phyloP scores from a whole-genome alignment of 2,797 vertebrate genomes.

The Hirundo rustica region DNA sequence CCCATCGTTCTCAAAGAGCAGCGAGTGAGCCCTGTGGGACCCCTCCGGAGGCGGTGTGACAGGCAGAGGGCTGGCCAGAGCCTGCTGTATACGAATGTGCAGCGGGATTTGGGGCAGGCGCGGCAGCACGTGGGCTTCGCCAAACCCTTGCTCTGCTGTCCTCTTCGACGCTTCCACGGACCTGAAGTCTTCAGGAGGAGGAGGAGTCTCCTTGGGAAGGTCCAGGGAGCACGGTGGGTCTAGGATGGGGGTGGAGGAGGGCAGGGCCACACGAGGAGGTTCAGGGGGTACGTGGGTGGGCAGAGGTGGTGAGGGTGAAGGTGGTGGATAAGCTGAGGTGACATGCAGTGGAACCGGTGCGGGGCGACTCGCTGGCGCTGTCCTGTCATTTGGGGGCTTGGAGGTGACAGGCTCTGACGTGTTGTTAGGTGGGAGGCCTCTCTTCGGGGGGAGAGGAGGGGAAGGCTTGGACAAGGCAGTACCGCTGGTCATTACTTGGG shows the following conservation, averaged over 20 bases:
- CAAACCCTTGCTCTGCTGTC: slow-evolving; percentile 60
- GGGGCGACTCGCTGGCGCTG: slow-evolving; percentile 21
- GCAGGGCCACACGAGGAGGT: slow-evolving; percentile 75
- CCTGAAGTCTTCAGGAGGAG: slow-evolving; percentile 49
- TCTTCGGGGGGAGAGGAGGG: slow-evolving; percentile 92
- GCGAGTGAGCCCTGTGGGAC: slow-evolving; percentile 87
- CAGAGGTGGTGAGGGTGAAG: slow-evolving; percentile 79
- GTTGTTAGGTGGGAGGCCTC: slow-evolving; percentile 83
- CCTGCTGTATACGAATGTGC: slow-evolving; percentile 97
- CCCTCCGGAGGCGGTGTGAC: slow-evolving; percentile 84
- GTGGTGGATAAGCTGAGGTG: background rate
- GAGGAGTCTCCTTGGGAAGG: slow-evolving; percentile 25
- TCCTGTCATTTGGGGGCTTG: slow-evolving; percentile 63
- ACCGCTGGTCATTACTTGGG: slow-evolving; percentile 80
- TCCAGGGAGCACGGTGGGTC: slow-evolving; percentile 39
- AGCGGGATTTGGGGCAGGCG: slow-evolving; percentile 86
- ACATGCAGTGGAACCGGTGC: background rate
- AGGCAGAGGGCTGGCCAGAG: slow-evolving; percentile 89
- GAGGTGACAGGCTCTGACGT: slow-evolving; percentile 67
- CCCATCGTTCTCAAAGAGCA: slow-evolving; percentile 88
- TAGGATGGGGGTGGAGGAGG: slow-evolving; percentile 60
- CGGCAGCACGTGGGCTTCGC: slow-evolving; percentile 66
- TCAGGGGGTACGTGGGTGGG: slow-evolving; percentile 84
- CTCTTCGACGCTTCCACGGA: slow-evolving; percentile 33
- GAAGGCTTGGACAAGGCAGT: slow-evolving; percentile 85